Base-by-base conservation (phyloP, 2,888 invertebrate species). In the Eudemis profundana region DNA sequence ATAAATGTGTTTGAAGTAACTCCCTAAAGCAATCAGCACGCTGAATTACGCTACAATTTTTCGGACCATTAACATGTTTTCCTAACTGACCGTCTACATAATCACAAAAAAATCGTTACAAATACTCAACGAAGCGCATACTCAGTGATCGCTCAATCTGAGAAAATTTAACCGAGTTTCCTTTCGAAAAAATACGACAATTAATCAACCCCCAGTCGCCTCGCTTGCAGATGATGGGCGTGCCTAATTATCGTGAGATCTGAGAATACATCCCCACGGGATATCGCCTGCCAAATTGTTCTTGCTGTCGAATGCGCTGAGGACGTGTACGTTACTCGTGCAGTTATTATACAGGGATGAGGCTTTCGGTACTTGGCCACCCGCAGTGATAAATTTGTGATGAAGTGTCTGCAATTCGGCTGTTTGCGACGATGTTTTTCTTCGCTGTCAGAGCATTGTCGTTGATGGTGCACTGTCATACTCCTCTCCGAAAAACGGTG, bases 151-250 rank as follows among this genome's bases (percentile, higher is more conserved):
- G 50, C 42, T 33, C 40, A 50, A 54, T 54, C 46, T 56, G n/a
- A n/a, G n/a, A n/a, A 36, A 64, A 44, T 38, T 44, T 59, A 38
- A 42, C 50, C 36, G 36, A 64, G 50, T 57, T 59, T 51, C 21
- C 38, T 1, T 19, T 3, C 44, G 47, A 57, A 64, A 64, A 59
- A 64, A 57, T 36, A 47, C 23, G 46, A 50, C 38, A 14, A 64
- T 64, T 64, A 64, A 64, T 64, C 57, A 64, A 59, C 50, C 19
- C 63, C 57, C 57, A n/a, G 56, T 57, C 56, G 57, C 33, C 57
- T 50, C 38, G 54, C 17, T 33, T 63, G 56, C 63, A 21, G 64
- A 64, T 59, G 64, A 64, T 64, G 57, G 57, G 57, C 57, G 64
- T 59, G 44, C 36, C 57, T 64, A 64, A 64, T 64, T 59, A 64